Evolutionary conservation across 2,888 invertebrate species (phyloP), one percentile per base, ranked within the genome.

Genomic region (Cantharis rustica): DNA sequence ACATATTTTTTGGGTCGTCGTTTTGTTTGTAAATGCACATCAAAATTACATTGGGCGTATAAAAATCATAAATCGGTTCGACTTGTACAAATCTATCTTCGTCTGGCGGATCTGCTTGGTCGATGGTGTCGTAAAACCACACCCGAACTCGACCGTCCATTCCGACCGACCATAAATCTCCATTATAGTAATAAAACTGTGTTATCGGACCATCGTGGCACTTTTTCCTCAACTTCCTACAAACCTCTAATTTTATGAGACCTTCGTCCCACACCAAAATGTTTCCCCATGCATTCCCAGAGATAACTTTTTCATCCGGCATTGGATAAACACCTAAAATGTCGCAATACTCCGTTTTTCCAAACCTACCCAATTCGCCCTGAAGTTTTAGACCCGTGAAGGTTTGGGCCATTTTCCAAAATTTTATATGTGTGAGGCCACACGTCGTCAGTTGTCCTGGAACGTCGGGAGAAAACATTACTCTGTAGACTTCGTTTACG

Each of bases 111-210:
- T 97, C 95, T 0, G 96, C 95, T 79, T 94, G 92, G 81, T 97
- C 96, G n/a, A 97, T 95, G 0, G 94, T 94, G 82, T 96, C 96
- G 91, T 96, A 97, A 88, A 95, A 96, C 97, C 98, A 98, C 10
- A 95, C 92, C 7, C 93, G 90, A 13, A 95, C 90, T 86, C 92
- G 94, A 0, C 96, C 96, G 85, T 96, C 96, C 85, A 92, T 91
- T 0, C 94, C 85, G 84, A 87, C 90, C 84, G 87, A 86, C 87
- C 86, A 87, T 10, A 89, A 77, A 82, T 88, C 88, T 0, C 86
- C 87, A 11, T 87, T 85, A 69, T 84, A 81, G 78, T 85, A 88
- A 73, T 84, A 85, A 79, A 94, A 90, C 84, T 93, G 93, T n/a
- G 91, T 89, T 69, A 98, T 93, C 10, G 94, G 92, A 16, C 92